Evolutionary conservation across 2,888 invertebrate species (phyloP).

Genomic region (Acleris laterana): DNA sequence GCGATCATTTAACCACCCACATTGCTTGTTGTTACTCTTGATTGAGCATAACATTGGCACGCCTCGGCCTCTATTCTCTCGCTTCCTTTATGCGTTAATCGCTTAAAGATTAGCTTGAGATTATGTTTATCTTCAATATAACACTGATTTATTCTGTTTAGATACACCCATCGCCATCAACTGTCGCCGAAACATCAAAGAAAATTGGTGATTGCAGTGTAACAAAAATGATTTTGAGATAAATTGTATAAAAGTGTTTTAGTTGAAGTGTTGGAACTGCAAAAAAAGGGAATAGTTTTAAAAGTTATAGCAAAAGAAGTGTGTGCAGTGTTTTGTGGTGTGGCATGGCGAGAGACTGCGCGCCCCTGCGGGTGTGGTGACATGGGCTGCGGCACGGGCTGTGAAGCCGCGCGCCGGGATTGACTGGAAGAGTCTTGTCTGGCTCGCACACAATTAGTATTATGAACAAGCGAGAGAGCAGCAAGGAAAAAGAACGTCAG

Average conservation of each 20-base stretch:
- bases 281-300: conserved; percentile 54
- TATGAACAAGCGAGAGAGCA: conserved; percentile 83
- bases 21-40: conserved; percentile 80
- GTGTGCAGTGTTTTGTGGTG: conserved; percentile 60
- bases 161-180: conserved; percentile 43
- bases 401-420: conserved; percentile 75
- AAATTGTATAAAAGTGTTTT: conserved; percentile 75
- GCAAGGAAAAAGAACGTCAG: conserved; percentile 82
- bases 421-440: conserved; percentile 75
- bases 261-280: conserved; percentile 63
- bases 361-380: conserved; percentile 70
- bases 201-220: conserved; percentile 70
- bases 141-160: conserved; percentile 42
- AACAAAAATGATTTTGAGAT: conserved; percentile 83
- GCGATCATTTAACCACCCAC: conserved; percentile 66
- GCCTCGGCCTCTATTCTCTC: conserved; percentile 74
- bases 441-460: conserved; percentile 78
- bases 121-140: conserved; percentile 42
- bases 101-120: conserved; percentile 52
- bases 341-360: conserved; percentile 69
- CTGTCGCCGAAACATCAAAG: conserved; percentile 74
- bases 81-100: conserved; percentile 60
- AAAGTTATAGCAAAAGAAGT: conserved; percentile 59
- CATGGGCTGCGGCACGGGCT: conserved; percentile 77
- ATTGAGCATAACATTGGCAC: conserved; percentile 82